Evolutionary conservation across 2,113 vertebrate species (phyloP).

Genomic region (Indicator maculatus): DNA sequence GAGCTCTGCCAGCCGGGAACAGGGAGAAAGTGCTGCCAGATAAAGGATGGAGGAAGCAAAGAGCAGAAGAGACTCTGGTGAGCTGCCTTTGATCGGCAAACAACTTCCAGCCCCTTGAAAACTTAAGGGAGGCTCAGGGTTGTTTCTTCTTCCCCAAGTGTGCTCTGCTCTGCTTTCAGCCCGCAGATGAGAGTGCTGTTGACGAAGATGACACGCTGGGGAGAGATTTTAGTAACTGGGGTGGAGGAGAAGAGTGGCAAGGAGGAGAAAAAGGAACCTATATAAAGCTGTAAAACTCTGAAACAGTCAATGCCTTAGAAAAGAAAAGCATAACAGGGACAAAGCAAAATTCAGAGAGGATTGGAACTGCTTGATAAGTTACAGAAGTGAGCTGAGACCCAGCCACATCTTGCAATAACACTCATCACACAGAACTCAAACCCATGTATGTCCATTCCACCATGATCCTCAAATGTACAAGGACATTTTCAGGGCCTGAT

Average conservation of each 20-base stretch:
- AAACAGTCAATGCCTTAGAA: not conserved
- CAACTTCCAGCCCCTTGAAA: not conserved
- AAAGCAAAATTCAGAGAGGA: not conserved
- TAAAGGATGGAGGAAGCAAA: not conserved
- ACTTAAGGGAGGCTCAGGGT: not conserved
- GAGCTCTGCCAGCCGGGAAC: not conserved
- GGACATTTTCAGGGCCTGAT: not conserved
- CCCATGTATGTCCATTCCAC: not conserved
- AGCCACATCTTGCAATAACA: not conserved
- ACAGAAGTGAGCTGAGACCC: not conserved
- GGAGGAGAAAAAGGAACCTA: constrained; percentile 27
- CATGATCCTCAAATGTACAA: fast-evolving
- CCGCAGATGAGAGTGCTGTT: not conserved
- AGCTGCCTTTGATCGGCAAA: not conserved
- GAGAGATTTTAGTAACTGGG: constrained; percentile 48
- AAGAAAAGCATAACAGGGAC: not conserved
- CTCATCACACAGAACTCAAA: not conserved
- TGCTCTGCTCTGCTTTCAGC: not conserved
- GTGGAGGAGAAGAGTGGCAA: constrained; percentile 13
- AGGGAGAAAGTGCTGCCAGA: not conserved
- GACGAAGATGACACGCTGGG: not conserved
- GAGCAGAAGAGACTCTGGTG: not conserved
- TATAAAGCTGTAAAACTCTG: constrained; percentile 36
- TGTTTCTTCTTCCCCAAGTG: not conserved
- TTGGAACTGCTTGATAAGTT: not conserved